Conservation (phyloP, 2,797 vertebrate genomes). For the Pampus argenteus region DNA sequence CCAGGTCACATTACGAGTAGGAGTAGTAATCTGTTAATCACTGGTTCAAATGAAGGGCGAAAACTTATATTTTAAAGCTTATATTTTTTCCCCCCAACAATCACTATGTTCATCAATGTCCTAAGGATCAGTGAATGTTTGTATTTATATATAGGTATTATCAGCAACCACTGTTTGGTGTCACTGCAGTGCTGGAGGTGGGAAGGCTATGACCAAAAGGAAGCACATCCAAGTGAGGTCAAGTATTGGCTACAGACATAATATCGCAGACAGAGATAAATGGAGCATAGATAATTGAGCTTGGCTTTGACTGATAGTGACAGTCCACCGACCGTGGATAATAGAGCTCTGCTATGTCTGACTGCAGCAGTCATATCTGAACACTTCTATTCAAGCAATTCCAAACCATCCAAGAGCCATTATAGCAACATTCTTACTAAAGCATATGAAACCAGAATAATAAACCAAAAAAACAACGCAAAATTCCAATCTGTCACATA, state of each 20-base stretch:
- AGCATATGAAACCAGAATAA: constrained; percentile 8
- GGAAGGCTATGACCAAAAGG: constrained; percentile 19
- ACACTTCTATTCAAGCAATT: constrained; percentile 25
- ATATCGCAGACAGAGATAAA: constrained; percentile 59
- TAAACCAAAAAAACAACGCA: constrained; percentile 2
- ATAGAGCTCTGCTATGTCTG: constrained; percentile 42
- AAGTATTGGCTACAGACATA: constrained; percentile 59
- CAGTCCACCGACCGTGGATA: constrained; percentile 51
- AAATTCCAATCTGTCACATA: neutral
- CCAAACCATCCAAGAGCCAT: constrained; percentile 11
- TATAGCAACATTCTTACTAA: neutral
- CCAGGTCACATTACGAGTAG: constrained; percentile 26
- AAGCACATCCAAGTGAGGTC: constrained; percentile 46
- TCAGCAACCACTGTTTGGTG: constrained; percentile 7
- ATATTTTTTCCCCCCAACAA: constrained; percentile 6
- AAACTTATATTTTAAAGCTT: too few species aligned
- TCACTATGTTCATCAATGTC: constrained; percentile 1
- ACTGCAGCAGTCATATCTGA: constrained; percentile 35
- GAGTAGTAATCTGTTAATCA: constrained; percentile 43
- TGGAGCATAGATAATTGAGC: constrained; percentile 68
- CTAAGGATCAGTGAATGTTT: neutral
- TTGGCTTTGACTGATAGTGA: constrained; percentile 59
- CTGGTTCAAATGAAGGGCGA: constrained; percentile 17
- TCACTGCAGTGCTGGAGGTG: constrained; percentile 14
- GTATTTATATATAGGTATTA: neutral